A percentile compares a stretch with the other conserved stretches of the same genome.
Evolutionary conservation across 2,113 vertebrate genomes (phyloP).

Genomic region (Synchiropus splendidus): DNA sequence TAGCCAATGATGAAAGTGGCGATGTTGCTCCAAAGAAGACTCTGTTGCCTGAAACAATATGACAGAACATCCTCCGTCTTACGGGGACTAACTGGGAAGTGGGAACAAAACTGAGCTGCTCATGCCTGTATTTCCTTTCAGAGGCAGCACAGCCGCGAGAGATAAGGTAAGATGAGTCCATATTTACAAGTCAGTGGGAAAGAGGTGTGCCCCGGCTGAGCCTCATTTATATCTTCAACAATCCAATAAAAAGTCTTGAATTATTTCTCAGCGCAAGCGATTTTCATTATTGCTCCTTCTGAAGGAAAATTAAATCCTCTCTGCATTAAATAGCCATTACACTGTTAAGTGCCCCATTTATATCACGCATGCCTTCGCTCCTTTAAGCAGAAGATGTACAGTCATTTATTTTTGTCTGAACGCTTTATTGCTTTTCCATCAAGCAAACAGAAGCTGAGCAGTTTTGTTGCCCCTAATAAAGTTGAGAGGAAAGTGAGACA

Average conservation of each 20-base stretch:
- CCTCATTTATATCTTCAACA: slow-evolving; percentile 10
- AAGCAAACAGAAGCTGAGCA: slow-evolving; percentile 18
- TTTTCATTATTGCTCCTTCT: slow-evolving; percentile 28
- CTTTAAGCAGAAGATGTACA: slow-evolving; percentile 13
- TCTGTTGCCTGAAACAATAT: no score
- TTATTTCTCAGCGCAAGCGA: slow-evolving; percentile 15
- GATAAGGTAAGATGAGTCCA: slow-evolving; percentile 60
- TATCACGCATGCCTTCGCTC: slow-evolving; percentile 13
- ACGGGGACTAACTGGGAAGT: no score
- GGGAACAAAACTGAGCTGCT: no score
- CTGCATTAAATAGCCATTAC: slow-evolving; percentile 25
- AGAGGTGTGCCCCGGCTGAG: neutral
- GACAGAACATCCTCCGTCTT: no score
- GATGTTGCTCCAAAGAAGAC: no score
- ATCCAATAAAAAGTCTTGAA: slow-evolving; percentile 3
- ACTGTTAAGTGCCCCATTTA: slow-evolving; percentile 21
- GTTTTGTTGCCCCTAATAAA: slow-evolving; percentile 21
- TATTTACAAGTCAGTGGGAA: no score
- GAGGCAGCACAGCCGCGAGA: no score
- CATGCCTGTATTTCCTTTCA: no score
- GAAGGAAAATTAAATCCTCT: slow-evolving; percentile 21
- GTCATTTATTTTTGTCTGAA: slow-evolving; percentile 13
- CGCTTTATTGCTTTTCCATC: slow-evolving; percentile 15
- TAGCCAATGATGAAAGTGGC: no score
- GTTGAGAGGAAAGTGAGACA: slow-evolving; percentile 2